A percentile compares a stretch with the other conserved stretches of the same genome.
Conservation (phyloP, 2,888 invertebrate genomes). For the Leptopterna dolabrata region DNA sequence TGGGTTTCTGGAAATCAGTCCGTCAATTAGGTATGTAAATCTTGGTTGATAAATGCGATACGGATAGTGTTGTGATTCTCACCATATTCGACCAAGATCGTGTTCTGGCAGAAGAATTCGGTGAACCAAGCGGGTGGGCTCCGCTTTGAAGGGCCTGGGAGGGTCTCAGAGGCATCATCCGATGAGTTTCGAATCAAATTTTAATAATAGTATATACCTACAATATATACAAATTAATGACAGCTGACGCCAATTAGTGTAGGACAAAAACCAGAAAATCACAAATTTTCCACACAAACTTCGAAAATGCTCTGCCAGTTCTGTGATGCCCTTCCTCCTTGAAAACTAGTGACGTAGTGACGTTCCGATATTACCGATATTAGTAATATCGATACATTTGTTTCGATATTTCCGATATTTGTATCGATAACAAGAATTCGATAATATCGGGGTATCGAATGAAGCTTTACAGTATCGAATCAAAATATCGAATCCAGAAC, state of each 20-base stretch:
- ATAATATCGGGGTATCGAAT: no score
- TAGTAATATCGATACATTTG: no score
- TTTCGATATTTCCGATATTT: no score
- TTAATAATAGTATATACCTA: neutral
- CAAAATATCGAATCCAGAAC: no score
- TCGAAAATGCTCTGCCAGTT: neutral
- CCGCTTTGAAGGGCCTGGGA: slow-evolving; percentile 55
- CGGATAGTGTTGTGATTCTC: neutral
- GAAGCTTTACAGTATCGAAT: no score
- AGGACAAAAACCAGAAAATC: neutral
- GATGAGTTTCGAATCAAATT: neutral
- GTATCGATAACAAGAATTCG: no score
- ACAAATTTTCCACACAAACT: neutral
- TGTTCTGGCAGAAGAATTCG: slow-evolving; percentile 58
- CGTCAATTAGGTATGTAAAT: neutral
- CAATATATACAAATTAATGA: neutral
- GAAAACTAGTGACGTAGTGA: no score
- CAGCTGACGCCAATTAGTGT: neutral
- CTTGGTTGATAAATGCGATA: neutral
- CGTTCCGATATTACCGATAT: no score
- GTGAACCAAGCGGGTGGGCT: slow-evolving; percentile 55
- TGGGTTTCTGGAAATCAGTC: slow-evolving; percentile 82
- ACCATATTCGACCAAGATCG: slow-evolving; percentile 62
- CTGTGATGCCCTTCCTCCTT: no score
- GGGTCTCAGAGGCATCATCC: slow-evolving; percentile 61